Evolutionary conservation across 2,888 invertebrate genomes (phyloP), one percentile per base, ranked within the genome.

Genomic region (Acrocyrtus sp.): DNA sequence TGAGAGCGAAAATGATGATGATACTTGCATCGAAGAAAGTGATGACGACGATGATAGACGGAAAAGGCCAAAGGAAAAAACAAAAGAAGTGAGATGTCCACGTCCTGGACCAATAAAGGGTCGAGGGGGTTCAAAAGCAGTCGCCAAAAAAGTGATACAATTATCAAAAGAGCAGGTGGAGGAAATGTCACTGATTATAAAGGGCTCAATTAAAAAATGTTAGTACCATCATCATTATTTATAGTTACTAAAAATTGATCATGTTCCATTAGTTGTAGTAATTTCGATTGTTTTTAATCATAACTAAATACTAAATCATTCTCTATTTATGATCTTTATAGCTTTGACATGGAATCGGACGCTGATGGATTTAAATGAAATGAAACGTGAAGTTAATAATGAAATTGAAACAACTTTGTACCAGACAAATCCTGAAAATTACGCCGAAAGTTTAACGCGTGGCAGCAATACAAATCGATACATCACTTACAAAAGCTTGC

Each of bases 51-150:
- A 22, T n/a, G n/a, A n/a, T n/a, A n/a, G n/a, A n/a, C n/a, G n/a
- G n/a, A n/a, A n/a, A n/a, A n/a, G n/a, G n/a, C n/a, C n/a, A n/a
- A n/a, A n/a, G n/a, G n/a, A n/a, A n/a, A n/a, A n/a, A n/a, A n/a
- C n/a, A n/a, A n/a, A n/a, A n/a, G n/a, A n/a, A n/a, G n/a, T n/a
- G 1, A n/a, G 50, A 3, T 75, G 75, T 21, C 75, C 75, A 5
- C 66, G 43, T 26, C 75, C 75, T 10, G 62, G 66, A 0, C 75
- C 75, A 15, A 61, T 43, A 12, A 65, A 70, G 19, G 69, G 58
- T 3, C 48, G 57, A 15, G 65, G 50, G 22, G 61, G 74, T 22
- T 27, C 53, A 12, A 57, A 48, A 24, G 27, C 29, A 8, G 26
- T 53, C 3, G 63, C 63, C 51, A 51, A 51, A 1, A 69, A 50